Conservation (phyloP, 1,140 invertebrate genomes). For the Pentalonia nigronervosa region DNA sequence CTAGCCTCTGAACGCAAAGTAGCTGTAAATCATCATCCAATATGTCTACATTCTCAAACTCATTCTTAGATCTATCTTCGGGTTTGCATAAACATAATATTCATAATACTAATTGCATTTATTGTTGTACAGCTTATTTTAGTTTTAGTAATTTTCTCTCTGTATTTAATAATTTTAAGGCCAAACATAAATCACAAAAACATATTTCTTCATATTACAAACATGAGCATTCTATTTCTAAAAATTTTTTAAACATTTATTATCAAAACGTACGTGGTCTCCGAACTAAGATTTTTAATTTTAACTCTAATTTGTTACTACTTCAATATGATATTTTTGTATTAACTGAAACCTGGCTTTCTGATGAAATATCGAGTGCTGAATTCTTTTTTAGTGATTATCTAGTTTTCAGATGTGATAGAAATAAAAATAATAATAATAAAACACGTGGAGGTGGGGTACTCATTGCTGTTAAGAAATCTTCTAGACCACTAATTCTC, state of each 20-base stretch:
- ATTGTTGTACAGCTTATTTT: too few relatives aligned
- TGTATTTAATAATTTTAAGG: too few relatives aligned
- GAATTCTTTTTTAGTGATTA: conserved; percentile 14
- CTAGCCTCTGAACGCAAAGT: too few relatives aligned
- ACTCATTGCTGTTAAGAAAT: conserved; percentile 8
- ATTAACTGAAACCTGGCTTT: neutral
- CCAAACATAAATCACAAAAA: too few relatives aligned
- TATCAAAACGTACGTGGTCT: conserved; percentile 23
- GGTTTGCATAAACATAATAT: too few relatives aligned
- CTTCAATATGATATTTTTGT: conserved; percentile 23
- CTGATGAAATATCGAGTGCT: conserved; percentile 7
- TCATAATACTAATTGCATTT: too few relatives aligned
- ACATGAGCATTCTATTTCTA: too few relatives aligned
- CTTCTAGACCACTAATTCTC: neutral
- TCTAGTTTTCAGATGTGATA: conserved; percentile 21
- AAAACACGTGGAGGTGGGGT: conserved; percentile 9
- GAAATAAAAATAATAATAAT: neutral
- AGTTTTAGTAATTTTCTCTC: too few relatives aligned
- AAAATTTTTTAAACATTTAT: neutral
- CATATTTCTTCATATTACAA: too few relatives aligned
- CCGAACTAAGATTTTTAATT: conserved; percentile 20
- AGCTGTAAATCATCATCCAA: too few relatives aligned
- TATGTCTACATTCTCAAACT: too few relatives aligned
- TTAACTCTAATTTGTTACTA: conserved; percentile 3
- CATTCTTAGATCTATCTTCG: too few relatives aligned